Evolutionary conservation across 2,888 invertebrate genomes (phyloP), one percentile per base, ranked within the genome.

Genomic region (Ctenicera cuprea): DNA sequence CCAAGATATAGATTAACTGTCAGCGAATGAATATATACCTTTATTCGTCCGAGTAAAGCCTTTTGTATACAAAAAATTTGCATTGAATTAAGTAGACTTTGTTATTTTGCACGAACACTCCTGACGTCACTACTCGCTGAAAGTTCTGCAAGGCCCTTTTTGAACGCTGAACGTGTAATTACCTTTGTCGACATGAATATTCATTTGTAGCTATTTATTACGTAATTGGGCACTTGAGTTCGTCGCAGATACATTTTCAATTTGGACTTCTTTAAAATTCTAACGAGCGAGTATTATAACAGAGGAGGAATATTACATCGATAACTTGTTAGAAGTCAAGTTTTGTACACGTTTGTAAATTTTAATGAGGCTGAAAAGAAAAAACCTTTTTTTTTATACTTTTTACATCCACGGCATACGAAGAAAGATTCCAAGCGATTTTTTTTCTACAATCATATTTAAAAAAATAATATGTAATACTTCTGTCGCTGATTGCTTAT

Each of bases 1-100:
- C 33, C 14, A 30, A 11, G 48, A 26, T 48, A 63, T 48, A 63
- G 54, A 63, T 63, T 63, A 63, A 63, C 63, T 48, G 63, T 63
- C 63, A 63, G 33, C 63, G 16, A 16, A 45, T 33, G 33, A 63
- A 63, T 63, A 48, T 63, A 63, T 63, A 16, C 63, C 48, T 63
- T 63, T 63, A 48, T 63, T 45, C 63, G 48, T 63, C 63, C 22
- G 16, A 63, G 30, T n/a, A 48, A 63, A 63, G 48, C 16, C 48
- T 30, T 59, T 63, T 63, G 63, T 63, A 45, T 48, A 48, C 48
- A 63, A 63, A 63, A 62, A 63, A 63, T 63, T 63, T 63, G 63
- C 63, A 63, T 63, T 45, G 48, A 63, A 63, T 63, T 48, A 48
- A 48, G 12, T 63, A 54, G 7, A 45, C 63, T 63, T 48, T 48